Evolutionary conservation across 1,140 invertebrate species (phyloP), one percentile per base, ranked within the genome.

Genomic region (Lordiphosa clarofinis): DNA sequence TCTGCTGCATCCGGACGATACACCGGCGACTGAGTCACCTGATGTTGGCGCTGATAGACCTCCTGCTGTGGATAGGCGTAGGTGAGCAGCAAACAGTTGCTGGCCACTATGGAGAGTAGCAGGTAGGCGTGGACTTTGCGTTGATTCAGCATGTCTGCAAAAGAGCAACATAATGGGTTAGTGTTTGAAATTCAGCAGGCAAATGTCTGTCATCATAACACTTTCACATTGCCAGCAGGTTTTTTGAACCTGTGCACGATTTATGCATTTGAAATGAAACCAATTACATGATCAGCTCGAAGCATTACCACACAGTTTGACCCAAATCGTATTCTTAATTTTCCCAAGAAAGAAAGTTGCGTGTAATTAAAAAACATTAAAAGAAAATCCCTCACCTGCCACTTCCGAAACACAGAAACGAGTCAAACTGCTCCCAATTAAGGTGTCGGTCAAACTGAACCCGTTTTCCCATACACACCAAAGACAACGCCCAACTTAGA

Each of bases 21-120:
- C 10, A 87, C 74, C 1, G 87, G 87, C 10, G 86, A 66, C 40
- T 82, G 86, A 24, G 61, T 35, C 44, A 68, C 40, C 35, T 79
- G 66, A 10, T 71, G 64, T 37, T 82, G 78, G 2, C 71, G 62
- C 57, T 86, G 86, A 38, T 82, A 82, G 12, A 82, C 67, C 55
- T 88, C 82, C 58, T 86, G 87, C 64, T 88, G 87, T 3, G 90
- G 90, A 52, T 88, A 90, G 49, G 90, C 89, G 33, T 90, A 84
- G 28, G 90, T 90, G 50, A 87, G 88, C 46, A 91, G 74, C 37
- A 90, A 70, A 31, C 88, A 89, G 70, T 90, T 90, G 75, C 86
- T 90, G 37, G 88, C 65, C 47, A 91, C 75, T 46, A 91, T 89
- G 33, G 72, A 74, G 40, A 90, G 81, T 38, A 91, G 67, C 13